Evolutionary conservation across 2,797 vertebrate genomes (phyloP), one percentile per base, ranked within the genome.

Genomic region (Acrossocheilus fasciatus): DNA sequence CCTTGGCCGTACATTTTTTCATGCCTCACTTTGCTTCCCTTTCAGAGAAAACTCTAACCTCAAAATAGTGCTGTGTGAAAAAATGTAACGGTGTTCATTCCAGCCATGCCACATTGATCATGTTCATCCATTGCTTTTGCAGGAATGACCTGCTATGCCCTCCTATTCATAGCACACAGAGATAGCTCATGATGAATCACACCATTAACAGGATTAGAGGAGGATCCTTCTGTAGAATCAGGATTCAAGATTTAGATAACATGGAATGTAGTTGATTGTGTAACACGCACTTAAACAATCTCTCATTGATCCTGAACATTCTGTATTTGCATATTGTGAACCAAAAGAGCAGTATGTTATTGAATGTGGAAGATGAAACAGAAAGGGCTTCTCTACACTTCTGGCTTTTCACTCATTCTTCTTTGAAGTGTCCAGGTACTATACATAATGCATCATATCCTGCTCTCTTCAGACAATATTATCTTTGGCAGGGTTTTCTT

Each of bases 381-480:
- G 75, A 30, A 59, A 83, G 15, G 43, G 10, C 20, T 50, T 76
- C 82, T 89, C 88, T 83, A 41, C 70, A 15, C 59, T 52, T 76
- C 34, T 62, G 52, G 43, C 43, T 45, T 82, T 64, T 34, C n/a
- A 69, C 47, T 57, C 47, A 20, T 62, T 79, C 18, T 70, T 87
- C 90, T 93, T 95, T 94, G 92, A 94, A 92, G 93, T 93, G 93
- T 92, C 93, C 93, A 93, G 88, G 89, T 89, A 88, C 47, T 83
- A 93, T 94, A 90, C 92, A 94, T 94, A 93, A 94, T 93, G 86
- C 82, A 95, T 91, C 9, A 52, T 62, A 76, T 88, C 84, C 89
- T 69, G 47, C 68, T 90, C 83, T 88, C 89, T 91, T 82, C 92
- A 90, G 89, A 93, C 91, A 93, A 90, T 90, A 91, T 93, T 92